A percentile compares a stretch with the other conserved stretches of the same genome.
These are phyloP conservation scores for Cynaeus angustus DNA, from an alignment of 2,888 invertebrate species.

Conservation along the genomic window DNA sequence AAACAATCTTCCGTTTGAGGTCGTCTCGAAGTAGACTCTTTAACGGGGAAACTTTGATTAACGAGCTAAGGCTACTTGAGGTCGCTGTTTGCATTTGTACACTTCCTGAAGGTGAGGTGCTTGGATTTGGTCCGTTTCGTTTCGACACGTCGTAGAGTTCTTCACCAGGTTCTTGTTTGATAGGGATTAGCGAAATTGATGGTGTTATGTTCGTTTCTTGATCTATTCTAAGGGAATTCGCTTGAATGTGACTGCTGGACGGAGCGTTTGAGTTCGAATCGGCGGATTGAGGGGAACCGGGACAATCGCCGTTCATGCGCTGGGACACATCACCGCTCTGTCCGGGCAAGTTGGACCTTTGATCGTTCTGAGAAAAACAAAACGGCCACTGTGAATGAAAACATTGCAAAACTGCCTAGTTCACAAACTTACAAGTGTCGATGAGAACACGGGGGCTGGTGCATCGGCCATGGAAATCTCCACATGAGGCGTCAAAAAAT, in stretches of 20 bases:
- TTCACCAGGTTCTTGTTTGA: constrained; percentile 80
- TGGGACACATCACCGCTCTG: constrained; percentile 67
- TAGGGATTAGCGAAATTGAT: constrained; percentile 89
- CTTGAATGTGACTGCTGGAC: constrained; percentile 78
- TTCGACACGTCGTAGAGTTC: constrained; percentile 70
- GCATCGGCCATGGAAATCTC: constrained; percentile 93
- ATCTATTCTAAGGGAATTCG: constrained; percentile 69
- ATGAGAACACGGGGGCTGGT: constrained; percentile 79
- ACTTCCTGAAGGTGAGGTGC: constrained; percentile 66
- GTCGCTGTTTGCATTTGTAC: constrained; percentile 73
- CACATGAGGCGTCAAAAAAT: constrained; percentile 92
- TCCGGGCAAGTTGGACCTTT: constrained; percentile 64
- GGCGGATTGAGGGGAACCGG: constrained; percentile 86
- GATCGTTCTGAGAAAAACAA: constrained; percentile 62
- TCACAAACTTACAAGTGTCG: constrained; percentile 70
- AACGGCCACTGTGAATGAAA: no score
- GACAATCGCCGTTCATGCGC: constrained; percentile 80
- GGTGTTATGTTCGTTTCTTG: constrained; percentile 82
- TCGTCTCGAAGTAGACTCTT: constrained; percentile 90
- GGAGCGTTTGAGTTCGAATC: constrained; percentile 85
- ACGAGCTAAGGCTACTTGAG: constrained; percentile 82
- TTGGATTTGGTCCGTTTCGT: constrained; percentile 69
- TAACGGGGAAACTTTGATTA: constrained; percentile 89
- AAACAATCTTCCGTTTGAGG: constrained; percentile 85
- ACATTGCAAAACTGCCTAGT: not conserved